A percentile compares a stretch with the other conserved stretches of the same genome.
Conservation (phyloP, 2,888 invertebrate species). For the Eupithecia subfuscata region DNA sequence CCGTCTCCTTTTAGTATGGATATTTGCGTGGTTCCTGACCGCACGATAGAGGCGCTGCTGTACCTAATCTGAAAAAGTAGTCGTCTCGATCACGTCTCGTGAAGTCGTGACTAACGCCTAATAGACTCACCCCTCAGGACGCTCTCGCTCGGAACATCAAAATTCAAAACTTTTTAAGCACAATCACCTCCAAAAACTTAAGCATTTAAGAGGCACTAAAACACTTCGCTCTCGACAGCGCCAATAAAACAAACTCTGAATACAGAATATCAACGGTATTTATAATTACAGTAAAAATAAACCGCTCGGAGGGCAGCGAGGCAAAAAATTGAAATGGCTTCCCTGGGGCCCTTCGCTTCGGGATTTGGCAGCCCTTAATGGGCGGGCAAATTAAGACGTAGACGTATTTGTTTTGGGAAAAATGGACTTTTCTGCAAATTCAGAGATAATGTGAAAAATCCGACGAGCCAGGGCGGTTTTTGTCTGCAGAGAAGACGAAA, state of each 20-base stretch:
- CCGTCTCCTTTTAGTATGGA: too few relatives aligned
- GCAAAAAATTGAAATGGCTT: conserved; percentile 78
- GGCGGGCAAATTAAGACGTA: conserved; percentile 38
- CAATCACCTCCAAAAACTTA: not conserved
- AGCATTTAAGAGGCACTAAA: conserved; percentile 6
- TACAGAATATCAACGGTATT: conserved; percentile 52
- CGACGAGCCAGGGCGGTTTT: not conserved
- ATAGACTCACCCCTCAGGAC: too few relatives aligned
- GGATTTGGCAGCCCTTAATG: conserved; percentile 38
- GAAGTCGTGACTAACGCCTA: too few relatives aligned
- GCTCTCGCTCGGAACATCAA: not conserved
- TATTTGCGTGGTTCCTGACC: too few relatives aligned
- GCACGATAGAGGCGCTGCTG: too few relatives aligned
- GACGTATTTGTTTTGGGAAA: conserved; percentile 29
- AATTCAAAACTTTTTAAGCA: not conserved
- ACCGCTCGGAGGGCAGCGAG: conserved; percentile 63
- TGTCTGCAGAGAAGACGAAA: not conserved
- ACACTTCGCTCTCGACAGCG: conserved; percentile 13
- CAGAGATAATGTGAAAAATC: not conserved
- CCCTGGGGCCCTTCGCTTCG: conserved; percentile 38
- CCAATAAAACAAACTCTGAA: conserved; percentile 33
- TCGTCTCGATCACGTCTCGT: too few relatives aligned
- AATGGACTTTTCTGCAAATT: not conserved
- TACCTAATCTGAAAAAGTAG: too few relatives aligned
- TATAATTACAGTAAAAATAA: conserved; percentile 75